These are phyloP conservation scores for Mus spretus DNA, from an alignment of 2,797 vertebrate species.

Conservation along the genomic window DNA sequence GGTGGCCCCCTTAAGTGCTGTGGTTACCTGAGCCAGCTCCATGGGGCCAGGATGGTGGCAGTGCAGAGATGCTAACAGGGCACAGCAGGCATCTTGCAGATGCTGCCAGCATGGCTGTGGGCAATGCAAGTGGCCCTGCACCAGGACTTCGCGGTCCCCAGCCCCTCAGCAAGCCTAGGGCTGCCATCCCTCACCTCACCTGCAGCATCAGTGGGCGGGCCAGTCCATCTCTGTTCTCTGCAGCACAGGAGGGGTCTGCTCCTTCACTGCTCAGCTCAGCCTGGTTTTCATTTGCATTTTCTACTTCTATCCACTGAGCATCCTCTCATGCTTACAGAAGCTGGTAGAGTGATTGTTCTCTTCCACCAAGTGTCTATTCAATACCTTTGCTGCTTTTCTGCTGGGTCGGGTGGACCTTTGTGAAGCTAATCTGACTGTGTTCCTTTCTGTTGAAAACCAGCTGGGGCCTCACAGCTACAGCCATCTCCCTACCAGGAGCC, in stretches of 20 bases:
- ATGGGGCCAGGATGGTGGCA: neutral
- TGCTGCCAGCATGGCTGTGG: neutral
- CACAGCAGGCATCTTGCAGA: neutral
- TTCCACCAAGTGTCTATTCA: neutral
- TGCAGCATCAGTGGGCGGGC: neutral
- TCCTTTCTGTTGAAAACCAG: slow-evolving; percentile 4
- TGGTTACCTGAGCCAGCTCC: neutral
- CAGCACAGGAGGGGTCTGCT: neutral
- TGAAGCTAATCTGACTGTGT: neutral
- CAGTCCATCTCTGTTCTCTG: neutral
- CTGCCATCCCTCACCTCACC: too few species aligned
- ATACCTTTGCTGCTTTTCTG: neutral
- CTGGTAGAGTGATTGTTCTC: slow-evolving; percentile 5
- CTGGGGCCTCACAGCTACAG: neutral
- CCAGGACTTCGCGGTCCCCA: too few species aligned
- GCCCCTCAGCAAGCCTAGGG: neutral
- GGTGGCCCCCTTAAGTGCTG: neutral
- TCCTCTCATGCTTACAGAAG: neutral
- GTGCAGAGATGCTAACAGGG: neutral
- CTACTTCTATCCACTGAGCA: neutral
- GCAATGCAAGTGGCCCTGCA: neutral
- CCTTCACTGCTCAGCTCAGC: neutral
- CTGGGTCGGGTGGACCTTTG: slow-evolving; percentile 40
- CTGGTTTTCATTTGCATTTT: neutral
- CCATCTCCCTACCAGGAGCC: neutral